Conservation (phyloP, 2,888 invertebrate genomes). For the Caenorhabditis uteleia region DNA sequence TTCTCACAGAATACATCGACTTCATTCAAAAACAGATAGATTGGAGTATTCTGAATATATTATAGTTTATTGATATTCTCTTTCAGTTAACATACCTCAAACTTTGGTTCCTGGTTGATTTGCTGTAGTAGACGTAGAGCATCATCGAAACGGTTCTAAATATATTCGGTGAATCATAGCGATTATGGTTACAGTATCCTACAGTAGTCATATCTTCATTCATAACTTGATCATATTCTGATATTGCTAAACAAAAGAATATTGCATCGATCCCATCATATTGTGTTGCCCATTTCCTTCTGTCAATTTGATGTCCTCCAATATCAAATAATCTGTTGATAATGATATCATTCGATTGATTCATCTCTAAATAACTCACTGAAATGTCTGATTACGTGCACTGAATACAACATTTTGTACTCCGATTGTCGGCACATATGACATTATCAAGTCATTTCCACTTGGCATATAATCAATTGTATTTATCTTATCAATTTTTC, state of each 20-base stretch:
- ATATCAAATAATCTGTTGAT: conserved; percentile 53
- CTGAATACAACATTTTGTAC: conserved; percentile 58
- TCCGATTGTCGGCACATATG: conserved; percentile 63
- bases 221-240: conserved; percentile 61
- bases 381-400: conserved; percentile 51
- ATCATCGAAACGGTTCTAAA: conserved; percentile 55
- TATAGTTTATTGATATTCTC: neutral
- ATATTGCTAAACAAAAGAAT: conserved; percentile 62
- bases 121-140: conserved; percentile 47
- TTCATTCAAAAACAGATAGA: conserved; percentile 61
- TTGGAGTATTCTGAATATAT: conserved; percentile 36
- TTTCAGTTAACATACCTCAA: conserved; percentile 16
- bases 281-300: conserved; percentile 57
- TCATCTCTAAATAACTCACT: conserved; percentile 38
- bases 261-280: conserved; percentile 64
- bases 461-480: conserved; percentile 49
- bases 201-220: conserved; percentile 47
- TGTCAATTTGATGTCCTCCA: conserved; percentile 53
- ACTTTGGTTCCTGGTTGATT: conserved; percentile 49
- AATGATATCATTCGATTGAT: neutral
- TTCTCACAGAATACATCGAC: conserved; percentile 61
- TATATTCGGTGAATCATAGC: neutral
- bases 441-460: conserved; percentile 59
- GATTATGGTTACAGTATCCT: neutral
- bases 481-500: conserved; percentile 51